Evolutionary conservation across 2,888 invertebrate genomes (phyloP).

Genomic region (Mactromeris polynyma): DNA sequence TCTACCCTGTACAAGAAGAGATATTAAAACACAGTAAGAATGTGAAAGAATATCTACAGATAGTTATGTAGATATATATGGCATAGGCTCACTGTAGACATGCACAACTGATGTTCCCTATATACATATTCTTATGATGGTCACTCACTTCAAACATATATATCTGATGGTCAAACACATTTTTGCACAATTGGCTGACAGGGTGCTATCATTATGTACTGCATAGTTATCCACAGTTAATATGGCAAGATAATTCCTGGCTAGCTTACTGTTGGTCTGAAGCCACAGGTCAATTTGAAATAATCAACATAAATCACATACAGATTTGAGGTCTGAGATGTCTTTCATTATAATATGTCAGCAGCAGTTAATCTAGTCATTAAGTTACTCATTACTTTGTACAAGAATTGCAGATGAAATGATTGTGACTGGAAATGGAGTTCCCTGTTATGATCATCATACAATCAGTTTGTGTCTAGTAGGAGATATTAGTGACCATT

Average conservation of each 20-base stretch:
- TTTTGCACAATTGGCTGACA: not conserved
- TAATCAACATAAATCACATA: not conserved
- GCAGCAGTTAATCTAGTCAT: not conserved
- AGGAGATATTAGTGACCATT: not conserved
- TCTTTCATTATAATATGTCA: constrained; percentile 11
- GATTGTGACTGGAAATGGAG: constrained; percentile 7
- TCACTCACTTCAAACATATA: not conserved
- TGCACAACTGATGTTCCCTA: too few species aligned
- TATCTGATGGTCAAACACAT: not conserved
- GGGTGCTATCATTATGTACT: not conserved
- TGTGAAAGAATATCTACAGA: too few species aligned
- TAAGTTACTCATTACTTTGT: constrained; percentile 7
- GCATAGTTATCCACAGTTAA: not conserved
- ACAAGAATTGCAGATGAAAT: not conserved
- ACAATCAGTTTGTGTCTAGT: not conserved
- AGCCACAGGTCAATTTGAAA: constrained; percentile 4
- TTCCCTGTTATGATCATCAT: not conserved
- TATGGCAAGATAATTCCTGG: not conserved
- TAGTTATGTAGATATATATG: too few species aligned
- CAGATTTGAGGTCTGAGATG: not conserved
- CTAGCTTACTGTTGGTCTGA: not conserved
- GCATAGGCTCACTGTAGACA: too few species aligned
- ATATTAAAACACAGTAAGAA: too few species aligned
- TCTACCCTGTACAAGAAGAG: too few species aligned
- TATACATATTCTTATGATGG: not conserved